phyloP scores from a whole-genome alignment of 92 coral and sea anemone genomes.

The Umimayanthus chanpuru region DNA sequence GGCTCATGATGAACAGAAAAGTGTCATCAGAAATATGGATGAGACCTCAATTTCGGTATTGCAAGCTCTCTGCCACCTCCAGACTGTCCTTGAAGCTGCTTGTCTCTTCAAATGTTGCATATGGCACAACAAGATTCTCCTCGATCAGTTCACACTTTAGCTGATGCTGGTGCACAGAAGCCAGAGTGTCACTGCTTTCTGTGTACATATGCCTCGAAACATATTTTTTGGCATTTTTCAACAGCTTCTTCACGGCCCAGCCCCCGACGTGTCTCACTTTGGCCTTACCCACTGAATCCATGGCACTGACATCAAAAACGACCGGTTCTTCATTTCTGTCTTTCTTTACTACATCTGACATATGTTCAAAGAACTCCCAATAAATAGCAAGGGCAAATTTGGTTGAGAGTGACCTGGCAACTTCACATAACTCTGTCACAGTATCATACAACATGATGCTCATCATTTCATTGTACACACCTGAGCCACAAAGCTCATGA shows the following conservation, averaged over 20 bases:
- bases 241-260: slow-evolving; percentile 46
- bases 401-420: slow-evolving; percentile 29
- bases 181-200: slow-evolving; percentile 25
- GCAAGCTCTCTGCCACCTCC: slow-evolving; percentile 45
- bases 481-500: slow-evolving; percentile 32
- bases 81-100: slow-evolving; percentile 50
- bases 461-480: not conserved
- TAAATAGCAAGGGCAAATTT: slow-evolving; percentile 33
- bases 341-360: slow-evolving; percentile 41
- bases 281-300: slow-evolving; percentile 44
- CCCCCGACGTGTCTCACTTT: slow-evolving; percentile 60
- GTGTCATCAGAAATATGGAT: no score
- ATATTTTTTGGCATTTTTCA: slow-evolving; percentile 30
- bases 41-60: no score
- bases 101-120: slow-evolving; percentile 40
- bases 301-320: slow-evolving; percentile 41
- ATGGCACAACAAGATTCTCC: slow-evolving; percentile 49
- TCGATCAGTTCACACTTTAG: slow-evolving; percentile 38
- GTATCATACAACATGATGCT: slow-evolving; percentile 25
- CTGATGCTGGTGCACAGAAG: slow-evolving; percentile 33
- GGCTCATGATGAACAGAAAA: no score
- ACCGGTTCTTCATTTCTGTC: slow-evolving; percentile 45
- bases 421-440: not conserved
- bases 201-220: slow-evolving; percentile 32
- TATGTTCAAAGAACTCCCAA: slow-evolving; percentile 27